Conservation (phyloP, 2,797 vertebrate species). For the Prionace glauca region DNA sequence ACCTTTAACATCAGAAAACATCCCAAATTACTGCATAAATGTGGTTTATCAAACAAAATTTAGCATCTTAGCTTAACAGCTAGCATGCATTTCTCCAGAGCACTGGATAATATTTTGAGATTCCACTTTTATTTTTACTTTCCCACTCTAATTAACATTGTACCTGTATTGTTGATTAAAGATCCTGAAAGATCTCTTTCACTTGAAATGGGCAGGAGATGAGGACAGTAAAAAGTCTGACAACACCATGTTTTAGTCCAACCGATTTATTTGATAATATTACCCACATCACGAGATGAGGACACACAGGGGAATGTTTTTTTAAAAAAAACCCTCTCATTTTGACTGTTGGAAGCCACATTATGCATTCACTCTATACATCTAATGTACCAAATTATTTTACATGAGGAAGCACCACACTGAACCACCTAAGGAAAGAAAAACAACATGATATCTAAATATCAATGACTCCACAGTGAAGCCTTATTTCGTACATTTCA, state of each 20-base stretch:
- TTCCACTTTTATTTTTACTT: conserved; percentile 60
- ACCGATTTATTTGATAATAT: too few species aligned
- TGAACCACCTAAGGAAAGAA: conserved; percentile 23
- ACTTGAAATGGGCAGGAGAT: conserved; percentile 57
- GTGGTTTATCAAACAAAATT: not conserved
- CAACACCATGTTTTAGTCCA: too few species aligned
- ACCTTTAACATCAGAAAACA: not conserved
- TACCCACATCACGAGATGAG: too few species aligned
- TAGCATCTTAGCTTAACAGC: conserved; percentile 53
- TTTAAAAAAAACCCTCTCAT: not conserved
- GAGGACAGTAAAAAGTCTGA: too few species aligned
- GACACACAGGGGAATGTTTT: not conserved
- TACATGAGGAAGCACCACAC: not conserved
- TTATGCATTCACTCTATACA: conserved; percentile 3
- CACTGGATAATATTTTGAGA: conserved; percentile 64
- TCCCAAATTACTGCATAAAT: not conserved
- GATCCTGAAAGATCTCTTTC: conserved; percentile 50
- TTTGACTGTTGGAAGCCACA: conserved; percentile 19
- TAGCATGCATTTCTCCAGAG: conserved; percentile 67
- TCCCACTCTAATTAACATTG: conserved; percentile 66
- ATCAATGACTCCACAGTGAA: not conserved
- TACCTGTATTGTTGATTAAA: conserved; percentile 68
- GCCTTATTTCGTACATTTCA: not conserved
- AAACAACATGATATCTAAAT: conserved; percentile 27
- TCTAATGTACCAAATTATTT: conserved; percentile 28